These are phyloP conservation scores for Norana najaformis DNA, from an alignment of 2,888 invertebrate genomes.

Conservation along the genomic window DNA sequence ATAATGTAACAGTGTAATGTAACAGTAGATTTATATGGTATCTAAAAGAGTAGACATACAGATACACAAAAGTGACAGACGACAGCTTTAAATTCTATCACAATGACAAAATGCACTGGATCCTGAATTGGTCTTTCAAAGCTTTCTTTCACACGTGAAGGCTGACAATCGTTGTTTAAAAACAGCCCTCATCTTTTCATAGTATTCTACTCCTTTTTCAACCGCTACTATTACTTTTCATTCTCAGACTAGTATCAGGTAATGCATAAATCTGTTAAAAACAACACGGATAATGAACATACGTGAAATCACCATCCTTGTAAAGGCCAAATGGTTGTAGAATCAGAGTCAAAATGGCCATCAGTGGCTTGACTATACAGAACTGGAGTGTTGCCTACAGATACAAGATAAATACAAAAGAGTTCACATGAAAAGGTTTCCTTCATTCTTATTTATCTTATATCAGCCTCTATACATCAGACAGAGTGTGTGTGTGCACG, in stretches of 20 bases:
- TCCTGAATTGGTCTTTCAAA: no score
- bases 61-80: no score
- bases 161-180: background rate
- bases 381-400: slow-evolving; percentile 89
- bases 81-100: no score
- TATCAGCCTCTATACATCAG: no score
- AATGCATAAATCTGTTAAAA: background rate
- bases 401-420: background rate
- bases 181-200: background rate
- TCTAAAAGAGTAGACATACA: no score
- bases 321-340: slow-evolving; percentile 92
- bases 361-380: slow-evolving; percentile 94
- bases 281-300: slow-evolving; percentile 48
- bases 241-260: background rate
- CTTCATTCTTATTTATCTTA: background rate
- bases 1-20: no score
- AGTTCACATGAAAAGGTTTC: background rate
- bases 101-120: no score
- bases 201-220: background rate
- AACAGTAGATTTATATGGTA: no score
- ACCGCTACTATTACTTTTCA: background rate
- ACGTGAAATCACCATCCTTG: slow-evolving; percentile 97
- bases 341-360: slow-evolving; percentile 95
- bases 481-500: background rate
- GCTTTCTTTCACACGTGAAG: background rate